Percentiles rank a stretch among this genome's conserved stretches.
Evolutionary conservation across 2,113 vertebrate genomes (phyloP).

Genomic region (Smithornis capensis): DNA sequence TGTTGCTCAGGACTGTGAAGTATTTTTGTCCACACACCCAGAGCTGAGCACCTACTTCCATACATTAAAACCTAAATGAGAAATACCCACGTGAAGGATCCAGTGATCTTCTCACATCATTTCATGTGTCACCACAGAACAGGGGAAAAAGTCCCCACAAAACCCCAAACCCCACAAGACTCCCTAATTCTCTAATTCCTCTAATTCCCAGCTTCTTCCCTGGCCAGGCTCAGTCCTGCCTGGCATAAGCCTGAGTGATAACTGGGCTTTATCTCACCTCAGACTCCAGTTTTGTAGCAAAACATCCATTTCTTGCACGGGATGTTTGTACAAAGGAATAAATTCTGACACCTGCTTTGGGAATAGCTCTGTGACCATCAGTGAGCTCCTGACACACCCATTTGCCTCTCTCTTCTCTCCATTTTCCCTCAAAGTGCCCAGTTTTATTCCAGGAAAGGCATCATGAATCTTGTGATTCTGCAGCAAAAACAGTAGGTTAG

Average conservation of each 20-base stretch:
- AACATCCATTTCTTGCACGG: neutral
- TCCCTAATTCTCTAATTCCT: neutral
- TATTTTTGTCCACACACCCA: neutral
- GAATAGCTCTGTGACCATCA: neutral
- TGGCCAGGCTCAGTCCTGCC: neutral
- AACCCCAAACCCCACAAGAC: accelerated
- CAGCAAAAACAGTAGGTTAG: no score
- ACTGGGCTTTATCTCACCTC: neutral
- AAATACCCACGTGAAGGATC: neutral
- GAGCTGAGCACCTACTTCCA: neutral
- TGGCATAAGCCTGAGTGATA: accelerated
- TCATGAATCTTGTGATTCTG: neutral
- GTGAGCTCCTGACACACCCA: neutral
- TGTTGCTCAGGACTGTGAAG: neutral
- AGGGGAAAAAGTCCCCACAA: neutral
- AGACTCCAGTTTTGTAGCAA: accelerated
- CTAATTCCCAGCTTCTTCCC: neutral
- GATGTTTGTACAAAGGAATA: neutral
- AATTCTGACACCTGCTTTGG: neutral
- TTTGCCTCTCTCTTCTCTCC: neutral
- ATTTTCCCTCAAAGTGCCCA: neutral
- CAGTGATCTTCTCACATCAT: neutral
- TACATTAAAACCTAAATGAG: neutral
- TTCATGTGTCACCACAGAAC: neutral
- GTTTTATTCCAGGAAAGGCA: neutral